Percentiles rank a stretch among this genome's conserved stretches.
phyloP scores from a whole-genome alignment of 1,140 invertebrate species.

The Nebria ingens region DNA sequence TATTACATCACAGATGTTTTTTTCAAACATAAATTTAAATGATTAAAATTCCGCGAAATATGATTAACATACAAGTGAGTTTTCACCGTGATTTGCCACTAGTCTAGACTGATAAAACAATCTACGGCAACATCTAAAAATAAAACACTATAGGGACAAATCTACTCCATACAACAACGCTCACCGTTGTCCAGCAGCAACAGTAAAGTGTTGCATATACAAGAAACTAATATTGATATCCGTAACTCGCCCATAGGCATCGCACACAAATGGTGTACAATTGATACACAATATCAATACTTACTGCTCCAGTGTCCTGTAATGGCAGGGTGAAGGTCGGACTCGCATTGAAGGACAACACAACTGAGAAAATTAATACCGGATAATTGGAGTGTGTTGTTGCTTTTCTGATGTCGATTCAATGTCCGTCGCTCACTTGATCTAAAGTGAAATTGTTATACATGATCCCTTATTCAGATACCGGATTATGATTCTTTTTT shows the following conservation, averaged over 20 bases:
- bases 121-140: conserved; percentile 5
- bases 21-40: too few species aligned
- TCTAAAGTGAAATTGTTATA: too few species aligned
- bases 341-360: background rate
- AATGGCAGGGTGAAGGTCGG: background rate
- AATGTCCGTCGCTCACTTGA: too few species aligned
- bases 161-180: background rate
- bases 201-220: background rate
- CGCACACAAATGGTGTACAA: background rate
- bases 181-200: background rate
- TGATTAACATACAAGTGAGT: background rate
- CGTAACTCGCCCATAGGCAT: background rate
- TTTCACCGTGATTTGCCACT: background rate
- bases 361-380: background rate
- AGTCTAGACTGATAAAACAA: conserved; percentile 8
- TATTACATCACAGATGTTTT: too few species aligned
- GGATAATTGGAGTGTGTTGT: background rate
- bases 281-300: background rate
- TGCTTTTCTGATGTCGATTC: background rate
- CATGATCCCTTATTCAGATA: too few species aligned
- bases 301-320: background rate
- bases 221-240: background rate
- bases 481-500: too few species aligned
- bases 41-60: background rate
- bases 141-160: conserved; percentile 4